These are phyloP conservation scores for Callaeas wilsoni DNA, from an alignment of 2,113 vertebrate genomes.

Conservation along the genomic window DNA sequence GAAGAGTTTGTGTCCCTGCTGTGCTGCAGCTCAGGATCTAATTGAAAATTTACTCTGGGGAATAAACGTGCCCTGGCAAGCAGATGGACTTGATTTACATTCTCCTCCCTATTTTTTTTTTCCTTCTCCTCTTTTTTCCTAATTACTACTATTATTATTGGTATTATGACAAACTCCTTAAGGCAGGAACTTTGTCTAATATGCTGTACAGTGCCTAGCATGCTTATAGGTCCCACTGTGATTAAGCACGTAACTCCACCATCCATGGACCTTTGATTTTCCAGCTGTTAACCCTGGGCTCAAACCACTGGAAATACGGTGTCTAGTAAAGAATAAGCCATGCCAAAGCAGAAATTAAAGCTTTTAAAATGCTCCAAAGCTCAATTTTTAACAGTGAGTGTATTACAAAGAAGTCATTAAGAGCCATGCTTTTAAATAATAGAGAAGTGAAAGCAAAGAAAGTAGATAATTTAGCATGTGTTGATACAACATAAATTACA, in stretches of 20 bases:
- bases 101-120: background rate
- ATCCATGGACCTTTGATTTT: background rate
- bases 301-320: background rate
- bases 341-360: constrained; percentile 11
- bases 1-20: background rate
- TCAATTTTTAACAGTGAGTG: background rate
- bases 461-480: background rate
- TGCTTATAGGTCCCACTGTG: background rate
- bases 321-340: background rate
- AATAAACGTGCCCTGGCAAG: background rate
- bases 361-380: background rate
- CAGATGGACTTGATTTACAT: background rate
- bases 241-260: background rate
- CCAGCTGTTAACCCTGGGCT: background rate
- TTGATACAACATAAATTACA: constrained; percentile 20
- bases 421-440: background rate
- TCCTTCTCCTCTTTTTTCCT: background rate
- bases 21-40: background rate
- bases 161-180: background rate
- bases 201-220: background rate
- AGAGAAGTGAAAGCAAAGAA: constrained; percentile 2
- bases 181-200: background rate
- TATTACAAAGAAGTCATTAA: constrained; percentile 18
- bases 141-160: background rate
- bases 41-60: background rate